Conservation (phyloP, 1,140 invertebrate species). For the Cydia splendana region DNA sequence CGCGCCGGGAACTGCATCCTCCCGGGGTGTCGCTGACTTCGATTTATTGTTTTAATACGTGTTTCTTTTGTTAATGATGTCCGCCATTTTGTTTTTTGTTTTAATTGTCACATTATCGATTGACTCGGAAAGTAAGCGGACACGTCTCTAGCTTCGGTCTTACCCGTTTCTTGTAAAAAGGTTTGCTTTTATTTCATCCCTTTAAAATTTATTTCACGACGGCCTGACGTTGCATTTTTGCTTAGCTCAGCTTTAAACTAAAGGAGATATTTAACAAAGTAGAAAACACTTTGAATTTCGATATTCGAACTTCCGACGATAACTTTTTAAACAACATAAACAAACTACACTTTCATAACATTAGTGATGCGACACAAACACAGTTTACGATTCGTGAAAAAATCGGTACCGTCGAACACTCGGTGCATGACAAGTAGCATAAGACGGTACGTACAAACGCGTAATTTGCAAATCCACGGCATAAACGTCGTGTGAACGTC, state of each 20-base stretch:
- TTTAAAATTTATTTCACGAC: constrained; percentile 8
- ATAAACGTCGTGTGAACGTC: constrained; percentile 25
- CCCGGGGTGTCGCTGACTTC: constrained; percentile 32
- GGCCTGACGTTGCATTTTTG: constrained; percentile 4
- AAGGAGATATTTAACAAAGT: background rate
- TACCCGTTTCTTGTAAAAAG: constrained; percentile 30
- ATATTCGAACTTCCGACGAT: background rate
- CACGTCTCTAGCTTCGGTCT: constrained; percentile 45
- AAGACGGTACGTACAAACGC: constrained; percentile 7
- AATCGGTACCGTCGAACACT: constrained; percentile 7
- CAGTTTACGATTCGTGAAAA: constrained; percentile 12
- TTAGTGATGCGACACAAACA: constrained; percentile 10
- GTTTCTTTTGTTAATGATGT: constrained; percentile 32
- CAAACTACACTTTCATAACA: background rate
- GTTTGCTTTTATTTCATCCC: constrained; percentile 33
- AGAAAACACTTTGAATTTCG: background rate
- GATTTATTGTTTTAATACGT: constrained; percentile 45
- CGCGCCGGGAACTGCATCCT: constrained; percentile 24
- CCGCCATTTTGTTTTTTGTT: constrained; percentile 28
- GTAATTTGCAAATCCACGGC: constrained; percentile 22
- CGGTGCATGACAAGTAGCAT: constrained; percentile 5
- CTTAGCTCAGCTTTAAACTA: background rate
- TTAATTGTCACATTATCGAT: constrained; percentile 12
- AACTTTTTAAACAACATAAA: background rate
- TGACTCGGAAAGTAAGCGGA: constrained; percentile 48